These are phyloP conservation scores for Gallinago media DNA, from an alignment of 2,113 vertebrate species.

Conservation along the genomic window DNA sequence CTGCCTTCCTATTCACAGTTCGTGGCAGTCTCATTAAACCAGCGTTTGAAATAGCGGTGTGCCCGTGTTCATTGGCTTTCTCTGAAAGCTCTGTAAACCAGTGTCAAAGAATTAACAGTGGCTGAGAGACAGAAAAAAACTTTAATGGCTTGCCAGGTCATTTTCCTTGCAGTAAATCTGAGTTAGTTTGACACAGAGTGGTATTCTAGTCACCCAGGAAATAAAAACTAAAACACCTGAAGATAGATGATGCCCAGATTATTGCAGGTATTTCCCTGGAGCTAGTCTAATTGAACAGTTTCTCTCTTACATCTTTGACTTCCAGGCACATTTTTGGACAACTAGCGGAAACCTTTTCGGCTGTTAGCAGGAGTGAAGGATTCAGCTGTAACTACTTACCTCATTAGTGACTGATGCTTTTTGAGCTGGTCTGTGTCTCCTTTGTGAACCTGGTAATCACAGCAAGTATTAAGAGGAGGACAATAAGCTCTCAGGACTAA, in stretches of 20 bases:
- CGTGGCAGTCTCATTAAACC: slow-evolving; percentile 42
- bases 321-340: neutral
- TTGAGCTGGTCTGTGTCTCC: neutral
- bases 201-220: neutral
- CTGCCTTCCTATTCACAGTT: slow-evolving; percentile 53
- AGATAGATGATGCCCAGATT: neutral
- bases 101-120: neutral
- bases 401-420: neutral
- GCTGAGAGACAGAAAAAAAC: slow-evolving; percentile 18
- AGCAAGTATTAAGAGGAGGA: neutral
- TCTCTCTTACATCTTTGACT: neutral
- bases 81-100: slow-evolving; percentile 31
- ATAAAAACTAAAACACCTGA: neutral
- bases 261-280: neutral
- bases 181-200: neutral
- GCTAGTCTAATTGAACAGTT: neutral
- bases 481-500: neutral
- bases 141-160: neutral
- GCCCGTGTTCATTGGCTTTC: neutral
- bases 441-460: neutral
- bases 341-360: neutral
- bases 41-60: neutral
- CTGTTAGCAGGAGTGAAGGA: neutral
- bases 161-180: slow-evolving; percentile 31
- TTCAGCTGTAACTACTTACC: neutral